Evolutionary conservation across 1,140 invertebrate species (phyloP).

Genomic region (Cyclina sinensis): DNA sequence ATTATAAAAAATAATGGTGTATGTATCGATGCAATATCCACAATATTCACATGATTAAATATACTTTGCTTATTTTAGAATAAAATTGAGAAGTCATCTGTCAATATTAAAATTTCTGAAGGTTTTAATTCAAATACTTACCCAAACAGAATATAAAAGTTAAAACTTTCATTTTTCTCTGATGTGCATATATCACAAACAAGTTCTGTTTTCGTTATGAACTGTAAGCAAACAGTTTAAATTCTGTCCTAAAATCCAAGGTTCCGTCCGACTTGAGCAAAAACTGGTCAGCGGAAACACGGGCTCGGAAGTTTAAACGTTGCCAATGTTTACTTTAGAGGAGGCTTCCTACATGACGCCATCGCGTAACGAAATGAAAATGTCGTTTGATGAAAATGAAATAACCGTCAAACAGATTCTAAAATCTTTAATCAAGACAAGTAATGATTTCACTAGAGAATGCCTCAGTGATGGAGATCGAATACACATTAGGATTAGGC

Average conservation of each 20-base stretch:
- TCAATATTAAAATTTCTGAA: too few relatives aligned
- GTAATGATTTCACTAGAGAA: not conserved
- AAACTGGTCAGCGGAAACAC: constrained; percentile 5
- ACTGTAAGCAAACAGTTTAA: not conserved
- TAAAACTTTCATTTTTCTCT: not conserved
- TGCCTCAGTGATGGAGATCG: constrained; percentile 20
- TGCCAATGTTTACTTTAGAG: constrained; percentile 36
- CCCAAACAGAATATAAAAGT: not conserved
- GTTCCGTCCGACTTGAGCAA: not conserved
- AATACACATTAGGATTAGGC: constrained; percentile 9
- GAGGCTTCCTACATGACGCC: not conserved
- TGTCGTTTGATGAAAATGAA: constrained; percentile 11
- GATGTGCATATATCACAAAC: not conserved
- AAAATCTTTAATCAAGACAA: constrained; percentile 4
- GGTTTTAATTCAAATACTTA: not conserved
- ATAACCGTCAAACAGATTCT: constrained; percentile 7
- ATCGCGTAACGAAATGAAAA: not conserved
- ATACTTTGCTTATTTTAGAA: too few relatives aligned
- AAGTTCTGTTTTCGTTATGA: not conserved
- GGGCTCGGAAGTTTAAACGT: constrained; percentile 30
- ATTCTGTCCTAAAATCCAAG: not conserved
- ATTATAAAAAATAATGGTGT: too few relatives aligned
- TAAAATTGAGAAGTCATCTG: too few relatives aligned
- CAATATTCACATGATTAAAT: too few relatives aligned
- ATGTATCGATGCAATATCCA: too few relatives aligned